These are phyloP conservation scores for Lepidochitona cinerea DNA, from an alignment of 2,888 invertebrate species.

Conservation along the genomic window DNA sequence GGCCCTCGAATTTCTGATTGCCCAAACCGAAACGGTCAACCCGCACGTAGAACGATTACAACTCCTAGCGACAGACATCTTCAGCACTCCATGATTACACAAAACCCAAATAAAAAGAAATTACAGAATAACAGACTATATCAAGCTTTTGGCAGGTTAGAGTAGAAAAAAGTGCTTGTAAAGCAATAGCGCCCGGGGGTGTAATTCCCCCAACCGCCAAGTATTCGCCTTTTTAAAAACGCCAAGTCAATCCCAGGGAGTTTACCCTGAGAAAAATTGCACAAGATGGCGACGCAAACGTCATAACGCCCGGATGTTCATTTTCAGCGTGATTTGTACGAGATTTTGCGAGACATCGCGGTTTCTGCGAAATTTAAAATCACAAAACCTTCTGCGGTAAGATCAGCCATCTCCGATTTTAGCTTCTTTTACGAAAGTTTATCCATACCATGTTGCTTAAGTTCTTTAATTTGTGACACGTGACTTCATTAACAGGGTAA, in stretches of 20 bases:
- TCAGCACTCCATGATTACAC: conserved; percentile 57
- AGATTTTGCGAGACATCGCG: neutral
- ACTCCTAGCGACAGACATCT: conserved; percentile 34
- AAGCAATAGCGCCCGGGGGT: conserved; percentile 4
- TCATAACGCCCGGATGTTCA: conserved; percentile 17
- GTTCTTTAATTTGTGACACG: too few species aligned
- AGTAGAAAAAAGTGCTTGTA: neutral
- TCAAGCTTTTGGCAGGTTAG: neutral
- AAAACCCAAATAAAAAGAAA: conserved; percentile 29
- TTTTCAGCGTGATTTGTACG: neutral
- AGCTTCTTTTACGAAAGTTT: too few species aligned
- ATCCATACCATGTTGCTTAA: too few species aligned
- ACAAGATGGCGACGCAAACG: conserved; percentile 13
- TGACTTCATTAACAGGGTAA: too few species aligned
- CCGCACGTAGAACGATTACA: neutral
- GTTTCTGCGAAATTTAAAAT: conserved; percentile 11
- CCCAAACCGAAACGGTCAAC: neutral
- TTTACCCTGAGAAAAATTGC: conserved; percentile 3
- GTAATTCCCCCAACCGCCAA: neutral
- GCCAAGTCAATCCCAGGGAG: neutral
- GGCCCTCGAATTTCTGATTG: neutral
- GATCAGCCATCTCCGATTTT: too few species aligned
- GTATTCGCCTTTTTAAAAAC: neutral
- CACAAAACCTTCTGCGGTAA: too few species aligned
- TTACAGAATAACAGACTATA: neutral